Conservation (phyloP, 2,888 invertebrate genomes). For the Clepsis dumicolana region DNA sequence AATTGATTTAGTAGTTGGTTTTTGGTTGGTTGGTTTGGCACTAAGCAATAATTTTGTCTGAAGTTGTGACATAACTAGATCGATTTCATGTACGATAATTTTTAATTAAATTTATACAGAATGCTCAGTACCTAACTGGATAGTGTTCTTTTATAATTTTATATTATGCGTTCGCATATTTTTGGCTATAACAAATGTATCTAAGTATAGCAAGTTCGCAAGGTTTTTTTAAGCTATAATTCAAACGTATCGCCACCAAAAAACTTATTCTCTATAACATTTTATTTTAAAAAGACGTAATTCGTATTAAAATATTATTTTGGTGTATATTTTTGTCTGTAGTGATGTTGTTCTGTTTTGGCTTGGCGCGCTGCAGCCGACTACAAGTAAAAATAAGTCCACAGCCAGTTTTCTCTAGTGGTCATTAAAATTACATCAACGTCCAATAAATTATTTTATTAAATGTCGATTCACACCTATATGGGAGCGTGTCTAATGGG, state of each 20-base stretch:
- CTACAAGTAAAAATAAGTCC: neutral
- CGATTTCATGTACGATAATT: neutral
- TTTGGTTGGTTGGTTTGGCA: neutral
- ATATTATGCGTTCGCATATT: too few species aligned
- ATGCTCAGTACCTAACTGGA: too few species aligned
- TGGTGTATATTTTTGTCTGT: too few species aligned
- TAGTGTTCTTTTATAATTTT: too few species aligned
- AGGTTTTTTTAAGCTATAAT: too few species aligned
- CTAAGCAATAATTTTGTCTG: neutral
- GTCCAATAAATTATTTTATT: conserved; percentile 79
- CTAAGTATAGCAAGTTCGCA: too few species aligned
- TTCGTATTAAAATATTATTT: too few species aligned
- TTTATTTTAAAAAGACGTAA: too few species aligned
- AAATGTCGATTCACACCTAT: conserved; percentile 83
- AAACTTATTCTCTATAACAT: too few species aligned
- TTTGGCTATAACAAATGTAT: too few species aligned
- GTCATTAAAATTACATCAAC: conserved; percentile 82
- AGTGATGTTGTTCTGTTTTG: too few species aligned
- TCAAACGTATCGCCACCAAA: too few species aligned
- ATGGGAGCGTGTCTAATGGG: conserved; percentile 69
- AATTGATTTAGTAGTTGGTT: conserved; percentile 8
- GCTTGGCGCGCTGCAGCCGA: neutral
- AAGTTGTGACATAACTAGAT: neutral
- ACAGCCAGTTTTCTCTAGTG: conserved; percentile 45
- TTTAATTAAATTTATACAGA: neutral